Evolutionary conservation across 2,797 vertebrate species (phyloP).

Genomic region (Pseudochaenichthys georgianus): DNA sequence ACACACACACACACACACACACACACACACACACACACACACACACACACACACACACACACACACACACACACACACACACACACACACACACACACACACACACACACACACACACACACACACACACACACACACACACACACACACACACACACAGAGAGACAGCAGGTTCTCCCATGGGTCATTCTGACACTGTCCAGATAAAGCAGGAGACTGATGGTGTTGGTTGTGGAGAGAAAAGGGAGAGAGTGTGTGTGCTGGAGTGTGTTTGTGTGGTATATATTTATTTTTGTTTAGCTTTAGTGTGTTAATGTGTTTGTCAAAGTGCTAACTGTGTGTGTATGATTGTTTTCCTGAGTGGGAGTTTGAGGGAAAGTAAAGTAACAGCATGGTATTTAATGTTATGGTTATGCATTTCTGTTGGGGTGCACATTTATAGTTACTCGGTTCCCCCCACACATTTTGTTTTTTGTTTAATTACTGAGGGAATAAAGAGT

Average conservation of each 20-base stretch:
- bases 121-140: too few relatives aligned
- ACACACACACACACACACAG: too few relatives aligned
- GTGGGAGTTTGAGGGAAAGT: background rate
- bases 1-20: slow-evolving; percentile 39
- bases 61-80: slow-evolving; percentile 41
- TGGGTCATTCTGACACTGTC: slow-evolving; percentile 85
- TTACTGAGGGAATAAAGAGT: background rate
- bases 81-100: slow-evolving; percentile 34
- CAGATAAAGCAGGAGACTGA: slow-evolving; percentile 84
- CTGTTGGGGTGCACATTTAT: too few relatives aligned
- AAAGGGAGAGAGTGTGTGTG: slow-evolving; percentile 28
- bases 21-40: slow-evolving; percentile 42
- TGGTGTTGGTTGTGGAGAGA: slow-evolving; percentile 71
- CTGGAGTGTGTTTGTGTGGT: slow-evolving; percentile 49
- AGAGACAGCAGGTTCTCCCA: slow-evolving; percentile 67
- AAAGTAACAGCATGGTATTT: background rate
- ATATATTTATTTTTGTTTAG: slow-evolving; percentile 74
- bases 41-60: slow-evolving; percentile 47
- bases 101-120: slow-evolving; percentile 43
- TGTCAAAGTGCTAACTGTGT: slow-evolving; percentile 47
- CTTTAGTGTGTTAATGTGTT: slow-evolving; percentile 72
- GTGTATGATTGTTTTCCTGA: slow-evolving; percentile 11
- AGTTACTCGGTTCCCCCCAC: background rate
- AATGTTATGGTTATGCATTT: slow-evolving; percentile 2
- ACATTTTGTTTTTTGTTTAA: background rate